Conservation (phyloP, 2,888 invertebrate genomes). For the Ceratothoa steindachneri region DNA sequence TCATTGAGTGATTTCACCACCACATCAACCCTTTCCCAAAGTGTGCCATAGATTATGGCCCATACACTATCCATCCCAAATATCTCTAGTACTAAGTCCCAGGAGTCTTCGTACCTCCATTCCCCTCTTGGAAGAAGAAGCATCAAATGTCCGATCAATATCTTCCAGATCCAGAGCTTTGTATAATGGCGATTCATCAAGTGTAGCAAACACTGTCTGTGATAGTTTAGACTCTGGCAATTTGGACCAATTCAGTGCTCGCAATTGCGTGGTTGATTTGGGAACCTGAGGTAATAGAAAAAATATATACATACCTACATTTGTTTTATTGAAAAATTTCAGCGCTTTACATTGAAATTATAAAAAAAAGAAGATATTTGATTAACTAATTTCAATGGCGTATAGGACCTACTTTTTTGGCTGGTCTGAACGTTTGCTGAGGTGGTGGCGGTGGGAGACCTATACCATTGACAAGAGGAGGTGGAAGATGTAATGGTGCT, state of each 20-base stretch:
- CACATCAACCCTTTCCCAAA: too few relatives aligned
- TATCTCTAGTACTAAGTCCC: too few relatives aligned
- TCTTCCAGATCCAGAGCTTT: conserved; percentile 83
- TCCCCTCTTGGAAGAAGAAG: conserved; percentile 82
- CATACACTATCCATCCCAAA: too few relatives aligned
- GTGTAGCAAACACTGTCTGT: conserved; percentile 91
- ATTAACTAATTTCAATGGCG: too few relatives aligned
- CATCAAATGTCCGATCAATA: conserved; percentile 89
- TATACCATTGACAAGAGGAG: conserved; percentile 43
- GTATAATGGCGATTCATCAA: conserved; percentile 89
- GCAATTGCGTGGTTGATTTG: conserved; percentile 83
- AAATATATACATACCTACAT: neutral
- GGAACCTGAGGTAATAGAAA: conserved; percentile 64
- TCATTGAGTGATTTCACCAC: too few relatives aligned
- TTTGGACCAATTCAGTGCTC: conserved; percentile 97
- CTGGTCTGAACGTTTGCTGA: conserved; percentile 28
- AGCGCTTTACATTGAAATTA: too few relatives aligned
- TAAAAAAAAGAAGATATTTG: too few relatives aligned
- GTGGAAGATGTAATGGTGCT: conserved; percentile 49
- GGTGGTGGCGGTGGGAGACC: conserved; percentile 47
- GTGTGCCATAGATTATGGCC: too few relatives aligned
- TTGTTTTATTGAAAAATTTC: neutral
- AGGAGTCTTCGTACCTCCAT: conserved; percentile 64
- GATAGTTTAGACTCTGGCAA: conserved; percentile 83
- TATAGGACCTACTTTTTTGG: conserved; percentile 43